phyloP scores from a whole-genome alignment of 2,797 vertebrate genomes.

The Melanogrammus aeglefinus region DNA sequence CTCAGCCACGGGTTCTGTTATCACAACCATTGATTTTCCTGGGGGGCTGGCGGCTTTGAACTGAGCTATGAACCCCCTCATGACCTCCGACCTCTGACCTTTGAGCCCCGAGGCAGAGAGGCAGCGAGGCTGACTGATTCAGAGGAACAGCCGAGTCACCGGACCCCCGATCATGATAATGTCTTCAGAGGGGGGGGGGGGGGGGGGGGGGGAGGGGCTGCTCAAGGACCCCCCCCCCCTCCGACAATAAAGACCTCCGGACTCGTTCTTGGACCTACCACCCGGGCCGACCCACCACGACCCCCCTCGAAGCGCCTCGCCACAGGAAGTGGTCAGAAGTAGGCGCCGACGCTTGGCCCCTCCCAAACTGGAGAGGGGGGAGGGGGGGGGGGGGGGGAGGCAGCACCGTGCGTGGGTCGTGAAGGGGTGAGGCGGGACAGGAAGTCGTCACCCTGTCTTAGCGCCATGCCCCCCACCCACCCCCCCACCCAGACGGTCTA shows the following conservation, averaged over 20 bases:
- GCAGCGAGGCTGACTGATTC: too few relatives aligned
- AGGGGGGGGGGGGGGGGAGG: conserved; percentile 3
- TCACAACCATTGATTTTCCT: conserved; percentile 41
- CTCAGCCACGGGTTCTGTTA: conserved; percentile 28
- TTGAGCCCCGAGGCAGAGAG: too few relatives aligned
- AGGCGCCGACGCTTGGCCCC: neutral
- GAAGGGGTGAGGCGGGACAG: conserved; percentile 46
- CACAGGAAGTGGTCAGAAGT: conserved; percentile 25
- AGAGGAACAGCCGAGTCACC: too few relatives aligned
- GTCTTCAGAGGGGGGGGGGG: too few relatives aligned
- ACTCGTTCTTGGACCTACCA: neutral
- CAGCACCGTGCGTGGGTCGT: conserved; percentile 2
- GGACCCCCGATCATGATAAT: too few relatives aligned
- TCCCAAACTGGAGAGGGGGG: neutral
- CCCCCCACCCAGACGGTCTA: conserved; percentile 42
- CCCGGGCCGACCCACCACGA: conserved; percentile 29
- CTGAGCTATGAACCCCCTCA: conserved; percentile 31
- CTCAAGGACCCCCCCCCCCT: too few relatives aligned
- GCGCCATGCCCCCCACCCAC: neutral
- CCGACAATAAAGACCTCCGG: too few relatives aligned
- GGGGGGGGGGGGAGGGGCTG: too few relatives aligned
- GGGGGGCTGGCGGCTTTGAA: conserved; percentile 23
- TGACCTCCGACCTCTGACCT: conserved; percentile 17
- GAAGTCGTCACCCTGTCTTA: conserved; percentile 35
- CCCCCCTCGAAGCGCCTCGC: conserved; percentile 37